Base-by-base conservation (phyloP, 2,888 invertebrate species). In the Dorcus hopei region DNA sequence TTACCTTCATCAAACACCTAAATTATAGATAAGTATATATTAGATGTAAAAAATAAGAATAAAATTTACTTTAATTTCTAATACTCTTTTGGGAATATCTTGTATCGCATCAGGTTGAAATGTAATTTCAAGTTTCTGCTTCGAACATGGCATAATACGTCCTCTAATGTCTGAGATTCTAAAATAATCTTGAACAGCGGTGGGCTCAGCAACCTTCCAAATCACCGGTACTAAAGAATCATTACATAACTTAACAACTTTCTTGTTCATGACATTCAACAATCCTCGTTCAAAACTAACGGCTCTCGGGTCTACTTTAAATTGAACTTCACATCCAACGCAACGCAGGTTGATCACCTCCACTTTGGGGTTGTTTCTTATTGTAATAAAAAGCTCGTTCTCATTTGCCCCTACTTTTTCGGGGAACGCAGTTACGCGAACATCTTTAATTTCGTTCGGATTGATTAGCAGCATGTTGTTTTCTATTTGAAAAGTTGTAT, bases 341-440 rank as follows among this genome's bases (percentile, higher is more conserved):
- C 83, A 82, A 9, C 76, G 72, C 5, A 87, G 70, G 63, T 80
- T 75, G 8, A 86, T 79, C 4, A 73, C 70, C 39, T 84, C 78
- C 40, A 85, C 79, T 65, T 81, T 80, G 0, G 87, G 85, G 71
- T 87, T 87, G 67, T 86, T 81, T 68, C 82, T 82, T 2, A 85
- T 70, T 3, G 76, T 71, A 2, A 81, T 57, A 2, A 76, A 64
- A 9, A 82, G 59, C 16, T 61, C 65, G 45, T 75, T 73, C 1
- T 68, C 59, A 51, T 74, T 69, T 2, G 53, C 55, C n/a, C 79
- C 79, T 1, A 73, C 52, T 54, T 69, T 67, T 1, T 55, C 64
- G 0, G 79, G 77, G 48, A 66, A 65, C 0, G 79, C 77, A 9
- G 68, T 70, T 7, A 82, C 54, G 6, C 60, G 58, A 3, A 81